Evolutionary conservation across 2,797 vertebrate species (phyloP).

Genomic region (Pseudochaenichthys georgianus): DNA sequence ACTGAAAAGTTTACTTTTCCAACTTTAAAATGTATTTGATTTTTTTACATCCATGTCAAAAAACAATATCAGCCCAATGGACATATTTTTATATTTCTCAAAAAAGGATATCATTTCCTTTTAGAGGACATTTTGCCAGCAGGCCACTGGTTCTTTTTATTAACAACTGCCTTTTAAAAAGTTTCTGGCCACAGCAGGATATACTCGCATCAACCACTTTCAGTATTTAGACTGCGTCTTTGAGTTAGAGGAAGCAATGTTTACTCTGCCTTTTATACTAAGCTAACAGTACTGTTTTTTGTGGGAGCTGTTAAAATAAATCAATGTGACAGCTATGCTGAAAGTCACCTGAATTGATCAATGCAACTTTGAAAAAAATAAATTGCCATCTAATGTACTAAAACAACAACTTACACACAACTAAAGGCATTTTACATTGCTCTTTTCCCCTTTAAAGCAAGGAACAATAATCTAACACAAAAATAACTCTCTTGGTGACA

Average conservation of each 20-base stretch:
- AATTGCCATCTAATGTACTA: not conserved
- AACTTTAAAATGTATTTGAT: not conserved
- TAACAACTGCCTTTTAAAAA: too few relatives aligned
- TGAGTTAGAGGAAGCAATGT: not conserved
- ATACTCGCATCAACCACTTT: not conserved
- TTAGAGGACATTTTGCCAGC: too few relatives aligned
- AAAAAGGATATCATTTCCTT: too few relatives aligned
- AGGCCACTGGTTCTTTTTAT: too few relatives aligned
- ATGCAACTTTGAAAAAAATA: not conserved
- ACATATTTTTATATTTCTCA: too few relatives aligned
- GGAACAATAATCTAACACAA: not conserved
- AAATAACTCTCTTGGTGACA: not conserved
- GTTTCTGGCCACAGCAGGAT: too few relatives aligned
- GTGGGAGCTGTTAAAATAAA: not conserved
- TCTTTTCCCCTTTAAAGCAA: not conserved
- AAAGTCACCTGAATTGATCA: not conserved
- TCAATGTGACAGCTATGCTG: not conserved
- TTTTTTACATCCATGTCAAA: too few relatives aligned
- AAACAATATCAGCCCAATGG: too few relatives aligned
- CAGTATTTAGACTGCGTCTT: not conserved
- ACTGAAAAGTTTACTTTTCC: not conserved
- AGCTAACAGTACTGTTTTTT: not conserved
- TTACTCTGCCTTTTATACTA: slow-evolving; percentile 2
- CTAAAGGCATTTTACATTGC: not conserved
- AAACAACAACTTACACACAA: not conserved